phyloP scores from a whole-genome alignment of 2,113 vertebrate species.

The Girardinichthys multiradiatus region DNA sequence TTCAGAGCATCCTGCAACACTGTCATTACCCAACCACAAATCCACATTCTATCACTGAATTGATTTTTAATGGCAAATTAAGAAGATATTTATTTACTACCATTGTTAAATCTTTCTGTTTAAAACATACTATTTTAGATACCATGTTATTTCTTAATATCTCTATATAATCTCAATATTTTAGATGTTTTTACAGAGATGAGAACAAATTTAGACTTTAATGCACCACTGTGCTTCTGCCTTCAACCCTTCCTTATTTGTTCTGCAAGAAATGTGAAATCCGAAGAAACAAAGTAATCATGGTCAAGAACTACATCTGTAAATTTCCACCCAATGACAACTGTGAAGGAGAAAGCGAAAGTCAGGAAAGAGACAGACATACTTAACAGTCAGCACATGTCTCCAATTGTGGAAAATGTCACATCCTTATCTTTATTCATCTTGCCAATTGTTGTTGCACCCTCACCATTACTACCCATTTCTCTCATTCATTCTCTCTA shows the following conservation, averaged over 20 bases:
- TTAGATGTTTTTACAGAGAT: background rate
- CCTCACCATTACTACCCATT: conserved; percentile 2
- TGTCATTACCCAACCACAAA: no score
- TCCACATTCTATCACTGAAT: no score
- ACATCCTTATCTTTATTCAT: conserved; percentile 39
- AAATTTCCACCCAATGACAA: conserved; percentile 73
- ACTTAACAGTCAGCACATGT: conserved; percentile 53
- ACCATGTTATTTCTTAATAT: no score
- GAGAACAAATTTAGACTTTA: background rate
- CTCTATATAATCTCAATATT: no score
- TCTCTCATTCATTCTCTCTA: background rate
- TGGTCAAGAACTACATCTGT: conserved; percentile 43
- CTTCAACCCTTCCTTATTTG: background rate
- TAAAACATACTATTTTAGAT: no score
- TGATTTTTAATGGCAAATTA: no score
- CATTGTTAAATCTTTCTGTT: no score
- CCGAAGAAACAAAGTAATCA: background rate
- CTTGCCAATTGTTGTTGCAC: conserved; percentile 17
- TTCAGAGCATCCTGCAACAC: no score
- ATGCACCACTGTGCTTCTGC: conserved; percentile 2
- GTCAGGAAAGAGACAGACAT: background rate
- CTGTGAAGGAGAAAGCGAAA: conserved; percentile 8
- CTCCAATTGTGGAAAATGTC: conserved; percentile 48
- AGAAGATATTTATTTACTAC: no score
- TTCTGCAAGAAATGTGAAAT: conserved; percentile 42